Evolutionary conservation across 2,888 invertebrate species (phyloP).

Genomic region (Nephrotoma appendiculata): DNA sequence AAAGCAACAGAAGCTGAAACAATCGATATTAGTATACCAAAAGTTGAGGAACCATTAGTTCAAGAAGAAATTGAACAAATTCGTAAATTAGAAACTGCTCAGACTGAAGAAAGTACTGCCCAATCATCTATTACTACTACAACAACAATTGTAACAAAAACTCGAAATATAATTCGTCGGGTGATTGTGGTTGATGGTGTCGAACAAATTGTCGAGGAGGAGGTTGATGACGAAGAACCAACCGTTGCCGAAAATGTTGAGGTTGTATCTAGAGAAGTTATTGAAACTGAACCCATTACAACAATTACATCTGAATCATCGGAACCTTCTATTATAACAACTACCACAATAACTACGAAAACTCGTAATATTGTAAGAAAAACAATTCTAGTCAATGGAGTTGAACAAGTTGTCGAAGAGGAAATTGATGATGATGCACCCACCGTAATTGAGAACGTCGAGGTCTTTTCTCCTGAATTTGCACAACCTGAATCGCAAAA

Average conservation of each 20-base stretch:
- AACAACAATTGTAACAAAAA: constrained; percentile 57
- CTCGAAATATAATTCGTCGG: constrained; percentile 57
- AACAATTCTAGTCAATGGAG: constrained; percentile 65
- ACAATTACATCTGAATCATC: not conserved
- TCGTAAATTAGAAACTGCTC: not conserved
- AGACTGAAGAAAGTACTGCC: not conserved
- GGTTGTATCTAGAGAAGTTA: not conserved
- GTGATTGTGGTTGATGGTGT: constrained; percentile 69
- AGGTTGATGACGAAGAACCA: constrained; percentile 43
- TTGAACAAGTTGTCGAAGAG: constrained; percentile 72
- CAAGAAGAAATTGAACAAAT: not conserved
- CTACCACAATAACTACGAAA: not conserved
- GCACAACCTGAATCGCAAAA: not conserved
- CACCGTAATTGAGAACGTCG: not conserved
- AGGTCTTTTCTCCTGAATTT: not conserved
- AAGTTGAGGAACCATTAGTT: constrained; percentile 2
- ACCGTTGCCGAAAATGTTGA: not conserved
- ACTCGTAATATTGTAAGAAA: constrained; percentile 54
- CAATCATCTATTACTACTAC: constrained; percentile 27
- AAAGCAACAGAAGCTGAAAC: too few relatives aligned
- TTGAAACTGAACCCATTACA: not conserved
- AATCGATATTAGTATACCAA: too few relatives aligned
- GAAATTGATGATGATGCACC: constrained; percentile 47
- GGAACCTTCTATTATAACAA: not conserved
- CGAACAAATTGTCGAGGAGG: constrained; percentile 69